Base-by-base conservation (phyloP, 1,140 invertebrate species). In the Drosophila kepulauana region DNA sequence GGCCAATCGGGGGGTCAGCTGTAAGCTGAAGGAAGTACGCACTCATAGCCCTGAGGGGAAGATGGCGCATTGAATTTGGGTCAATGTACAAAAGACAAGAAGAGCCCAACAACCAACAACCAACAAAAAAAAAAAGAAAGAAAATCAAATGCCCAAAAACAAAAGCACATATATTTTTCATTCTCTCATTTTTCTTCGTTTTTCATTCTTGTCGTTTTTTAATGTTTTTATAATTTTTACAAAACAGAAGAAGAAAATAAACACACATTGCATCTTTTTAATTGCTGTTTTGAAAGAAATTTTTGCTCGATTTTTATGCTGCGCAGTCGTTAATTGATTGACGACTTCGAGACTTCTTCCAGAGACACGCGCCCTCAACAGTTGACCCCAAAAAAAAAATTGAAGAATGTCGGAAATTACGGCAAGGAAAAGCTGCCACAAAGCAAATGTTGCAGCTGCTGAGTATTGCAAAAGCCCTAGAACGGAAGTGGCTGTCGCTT, bases 151-250 rank as follows among this genome's bases (percentile, higher is more conserved):
- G 35, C 62, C 20, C 30, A 75, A 63, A n/a, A 67, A 43, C 48
- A 54, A 4, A 57, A 20, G 41, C 20, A 5, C 15, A 38, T 8
- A 10, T 20, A 33, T 56, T 80, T 66, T 65, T 52, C 11, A 15
- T 13, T 56, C 33, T 25, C 51, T 33, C 51, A 54, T 54, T 54
- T 54, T n/a, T 13, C 20, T 49, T 45, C 51, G 16, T 33, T 13
- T 48, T 48, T 48, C n/a, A 15, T 35, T 25, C 20, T 30, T 54
- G 43, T 13, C 59, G 11, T 74, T 78, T 67, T 65, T 82, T 80
- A 59, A 89, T 88, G 67, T 66, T 75, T 81, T 75, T 75, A 73
- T 84, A 81, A 88, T 78, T 82, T 79, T 74, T 54, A 75, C 48
- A 59, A 79, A 28, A 15, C 5, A 66, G 15, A 28, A 41, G 25